A percentile compares a stretch with the other conserved stretches of the same genome.
These are phyloP conservation scores for Merops nubicus DNA, from an alignment of 2,113 vertebrate species.

Conservation along the genomic window DNA sequence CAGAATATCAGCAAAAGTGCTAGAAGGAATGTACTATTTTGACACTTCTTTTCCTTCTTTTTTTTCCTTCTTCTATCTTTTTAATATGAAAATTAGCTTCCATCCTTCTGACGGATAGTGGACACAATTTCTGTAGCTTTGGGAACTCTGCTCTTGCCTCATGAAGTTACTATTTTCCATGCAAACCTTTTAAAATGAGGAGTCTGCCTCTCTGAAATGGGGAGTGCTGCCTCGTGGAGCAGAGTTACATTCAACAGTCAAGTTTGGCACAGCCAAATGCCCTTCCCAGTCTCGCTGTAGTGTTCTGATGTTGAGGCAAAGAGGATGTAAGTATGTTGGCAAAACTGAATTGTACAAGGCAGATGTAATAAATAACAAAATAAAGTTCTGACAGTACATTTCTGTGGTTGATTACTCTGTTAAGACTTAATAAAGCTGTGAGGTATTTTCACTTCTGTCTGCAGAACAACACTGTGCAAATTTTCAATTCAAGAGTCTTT, in stretches of 20 bases:
- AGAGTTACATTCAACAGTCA: neutral
- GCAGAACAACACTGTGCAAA: neutral
- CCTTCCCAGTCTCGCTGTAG: neutral
- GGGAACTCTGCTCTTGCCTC: neutral
- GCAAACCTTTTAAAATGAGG: neutral
- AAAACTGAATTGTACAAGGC: neutral
- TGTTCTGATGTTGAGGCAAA: neutral
- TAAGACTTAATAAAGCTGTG: neutral
- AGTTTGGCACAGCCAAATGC: neutral
- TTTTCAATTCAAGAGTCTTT: neutral
- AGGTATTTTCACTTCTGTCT: constrained; percentile 16
- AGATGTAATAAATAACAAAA: neutral
- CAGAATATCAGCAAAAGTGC: neutral
- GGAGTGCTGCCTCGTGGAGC: neutral
- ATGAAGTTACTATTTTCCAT: neutral
- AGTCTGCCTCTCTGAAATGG: neutral
- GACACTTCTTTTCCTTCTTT: no score
- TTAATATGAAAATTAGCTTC: neutral
- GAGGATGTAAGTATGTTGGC: neutral
- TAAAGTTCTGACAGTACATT: neutral
- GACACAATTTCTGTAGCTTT: neutral
- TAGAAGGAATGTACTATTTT: neutral
- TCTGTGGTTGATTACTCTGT: neutral
- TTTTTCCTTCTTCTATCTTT: neutral
- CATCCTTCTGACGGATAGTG: neutral